Evolutionary conservation across 2,113 vertebrate species (phyloP).

Genomic region (Perccottus glenii): DNA sequence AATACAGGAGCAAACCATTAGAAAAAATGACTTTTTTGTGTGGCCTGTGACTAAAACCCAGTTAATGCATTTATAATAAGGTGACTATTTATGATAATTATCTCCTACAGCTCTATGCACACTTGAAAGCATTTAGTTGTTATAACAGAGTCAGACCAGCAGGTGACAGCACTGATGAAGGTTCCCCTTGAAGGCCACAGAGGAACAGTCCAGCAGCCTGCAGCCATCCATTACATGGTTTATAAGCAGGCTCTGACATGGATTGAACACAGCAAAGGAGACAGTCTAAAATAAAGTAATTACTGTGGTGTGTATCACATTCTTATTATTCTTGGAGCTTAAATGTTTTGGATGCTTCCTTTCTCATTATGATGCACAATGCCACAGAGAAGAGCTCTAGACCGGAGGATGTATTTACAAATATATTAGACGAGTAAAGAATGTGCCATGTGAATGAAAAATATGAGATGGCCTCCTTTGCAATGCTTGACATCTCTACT

Average conservation of each 20-base stretch:
- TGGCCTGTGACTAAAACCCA: no score
- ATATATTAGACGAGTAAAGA: neutral
- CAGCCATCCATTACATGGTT: neutral
- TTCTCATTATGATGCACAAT: no score
- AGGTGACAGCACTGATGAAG: constrained; percentile 80
- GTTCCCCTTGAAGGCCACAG: constrained; percentile 13
- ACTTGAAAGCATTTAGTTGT: constrained; percentile 41
- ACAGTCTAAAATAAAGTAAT: neutral
- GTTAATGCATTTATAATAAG: neutral
- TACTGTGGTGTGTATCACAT: neutral
- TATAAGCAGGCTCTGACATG: neutral
- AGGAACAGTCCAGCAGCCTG: constrained; percentile 10
- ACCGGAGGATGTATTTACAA: neutral
- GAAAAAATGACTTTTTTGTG: no score
- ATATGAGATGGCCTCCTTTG: constrained; percentile 2
- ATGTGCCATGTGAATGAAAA: constrained; percentile 9
- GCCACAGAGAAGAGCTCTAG: no score
- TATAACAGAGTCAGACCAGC: constrained; percentile 69
- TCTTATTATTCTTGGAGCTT: no score
- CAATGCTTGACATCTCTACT: constrained; percentile 15
- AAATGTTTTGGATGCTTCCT: no score
- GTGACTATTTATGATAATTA: neutral
- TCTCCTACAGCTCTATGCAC: neutral
- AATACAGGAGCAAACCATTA: no score
- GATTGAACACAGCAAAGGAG: neutral